Conservation (phyloP, 2,113 vertebrate species). For the Poecile atricapillus region DNA sequence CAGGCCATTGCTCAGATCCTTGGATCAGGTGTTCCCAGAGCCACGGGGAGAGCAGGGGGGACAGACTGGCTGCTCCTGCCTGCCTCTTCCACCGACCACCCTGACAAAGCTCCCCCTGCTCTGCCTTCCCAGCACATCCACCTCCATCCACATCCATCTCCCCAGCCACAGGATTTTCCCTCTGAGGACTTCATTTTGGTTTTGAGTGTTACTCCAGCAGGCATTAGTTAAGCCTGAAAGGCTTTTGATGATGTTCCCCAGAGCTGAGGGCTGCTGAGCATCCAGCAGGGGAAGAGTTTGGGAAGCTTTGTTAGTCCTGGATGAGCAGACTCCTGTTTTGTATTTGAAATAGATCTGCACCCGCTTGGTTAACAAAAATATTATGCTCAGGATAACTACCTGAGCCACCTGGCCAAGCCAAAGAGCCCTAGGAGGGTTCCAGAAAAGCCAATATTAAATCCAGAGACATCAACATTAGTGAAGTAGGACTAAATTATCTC, state of each 20-base stretch:
- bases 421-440: conserved; percentile 22
- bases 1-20: not conserved
- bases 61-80: not conserved
- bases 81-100: not conserved
- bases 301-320: conserved; percentile 42
- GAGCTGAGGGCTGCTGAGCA: not conserved
- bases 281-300: not conserved
- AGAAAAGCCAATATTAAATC: conserved; percentile 53
- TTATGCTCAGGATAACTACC: conserved; percentile 49
- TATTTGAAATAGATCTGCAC: conserved; percentile 35
- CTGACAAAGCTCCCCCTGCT: not conserved
- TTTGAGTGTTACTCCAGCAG: conserved; percentile 8
- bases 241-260: not conserved
- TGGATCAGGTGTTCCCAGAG: not conserved
- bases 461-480: conserved; percentile 55
- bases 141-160: not conserved
- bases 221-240: not conserved
- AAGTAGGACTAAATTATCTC: conserved; percentile 52
- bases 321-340: not conserved
- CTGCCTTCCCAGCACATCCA: not conserved
- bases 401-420: conserved; percentile 9
- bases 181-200: not conserved
- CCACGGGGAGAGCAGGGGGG: not conserved
- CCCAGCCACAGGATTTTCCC: not conserved
- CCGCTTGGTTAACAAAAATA: conserved; percentile 33